phyloP scores from a whole-genome alignment of 2,888 invertebrate genomes.

The Cremastobaeus sp. region DNA sequence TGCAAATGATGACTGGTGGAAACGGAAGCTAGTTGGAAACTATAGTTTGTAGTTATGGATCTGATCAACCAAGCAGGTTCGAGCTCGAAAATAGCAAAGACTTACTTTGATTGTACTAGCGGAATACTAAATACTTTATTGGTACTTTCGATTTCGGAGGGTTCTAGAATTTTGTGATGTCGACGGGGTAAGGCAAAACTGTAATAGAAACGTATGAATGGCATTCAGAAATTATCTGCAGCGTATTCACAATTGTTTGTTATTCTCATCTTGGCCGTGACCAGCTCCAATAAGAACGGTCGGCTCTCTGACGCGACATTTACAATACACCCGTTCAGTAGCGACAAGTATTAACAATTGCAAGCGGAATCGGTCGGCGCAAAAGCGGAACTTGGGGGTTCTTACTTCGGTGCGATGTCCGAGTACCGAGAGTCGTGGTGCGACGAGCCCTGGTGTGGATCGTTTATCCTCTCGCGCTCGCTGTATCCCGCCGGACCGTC shows the following conservation, averaged over 20 bases:
- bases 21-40: conserved; percentile 37
- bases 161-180: conserved; percentile 69
- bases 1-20: conserved; percentile 42
- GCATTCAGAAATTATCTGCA: conserved; percentile 49
- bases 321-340: conserved; percentile 34
- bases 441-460: conserved; percentile 78
- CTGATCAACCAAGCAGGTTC: conserved; percentile 57
- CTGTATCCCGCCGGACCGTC: conserved; percentile 79
- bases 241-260: conserved; percentile 22
- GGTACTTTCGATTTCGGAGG: conserved; percentile 70
- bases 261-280: too few relatives aligned
- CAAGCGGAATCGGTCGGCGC: conserved; percentile 24
- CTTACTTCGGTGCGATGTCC: conserved; percentile 93
- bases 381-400: conserved; percentile 64
- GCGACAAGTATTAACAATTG: conserved; percentile 26
- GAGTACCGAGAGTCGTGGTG: conserved; percentile 86
- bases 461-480: conserved; percentile 75
- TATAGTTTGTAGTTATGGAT: conserved; percentile 57
- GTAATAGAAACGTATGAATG: conserved; percentile 65
- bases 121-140: conserved; percentile 73
- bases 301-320: conserved; percentile 24
- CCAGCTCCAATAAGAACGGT: too few relatives aligned
- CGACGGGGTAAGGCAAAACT: conserved; percentile 70
- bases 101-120: conserved; percentile 72
- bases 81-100: conserved; percentile 63